These are phyloP conservation scores for Platichthys flesus DNA, from an alignment of 2,113 vertebrate genomes.

Conservation along the genomic window DNA sequence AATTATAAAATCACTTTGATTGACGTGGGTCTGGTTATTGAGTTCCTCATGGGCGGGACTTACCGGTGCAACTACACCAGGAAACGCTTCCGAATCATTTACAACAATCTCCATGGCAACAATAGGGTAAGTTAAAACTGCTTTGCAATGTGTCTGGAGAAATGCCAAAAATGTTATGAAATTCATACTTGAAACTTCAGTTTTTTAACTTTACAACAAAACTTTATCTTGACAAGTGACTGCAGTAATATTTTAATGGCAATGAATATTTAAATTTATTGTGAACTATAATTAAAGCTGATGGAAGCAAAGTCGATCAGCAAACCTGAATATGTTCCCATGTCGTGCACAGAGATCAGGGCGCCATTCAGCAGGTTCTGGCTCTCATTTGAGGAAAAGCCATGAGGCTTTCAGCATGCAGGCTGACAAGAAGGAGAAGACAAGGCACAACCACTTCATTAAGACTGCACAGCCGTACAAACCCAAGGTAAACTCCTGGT, in stretches of 20 bases:
- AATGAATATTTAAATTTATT: no score
- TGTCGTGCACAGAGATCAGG: slow-evolving; percentile 87
- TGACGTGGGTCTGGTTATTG: slow-evolving; percentile 96
- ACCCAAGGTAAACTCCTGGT: slow-evolving; percentile 86
- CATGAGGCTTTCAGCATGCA: slow-evolving; percentile 95
- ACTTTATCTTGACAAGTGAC: background rate
- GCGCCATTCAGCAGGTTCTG: slow-evolving; percentile 85
- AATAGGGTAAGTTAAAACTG: slow-evolving; percentile 84
- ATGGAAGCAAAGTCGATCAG: background rate
- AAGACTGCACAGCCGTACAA: slow-evolving; percentile 99
- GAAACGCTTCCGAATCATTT: slow-evolving; percentile 95
- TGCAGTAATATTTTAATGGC: background rate
- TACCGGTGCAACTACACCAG: slow-evolving; percentile 97
- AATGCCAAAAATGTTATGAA: no score
- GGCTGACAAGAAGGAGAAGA: slow-evolving; percentile 98
- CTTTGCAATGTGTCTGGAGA: background rate
- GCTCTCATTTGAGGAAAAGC: slow-evolving; percentile 90
- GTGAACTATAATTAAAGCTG: background rate
- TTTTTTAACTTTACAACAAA: background rate
- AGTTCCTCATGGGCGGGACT: slow-evolving; percentile 97
- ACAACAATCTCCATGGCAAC: slow-evolving; percentile 96
- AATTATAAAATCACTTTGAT: slow-evolving; percentile 98
- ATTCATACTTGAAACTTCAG: background rate
- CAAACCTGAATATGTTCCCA: background rate
- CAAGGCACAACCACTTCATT: slow-evolving; percentile 98